These are phyloP conservation scores for Epinephelus lanceolatus DNA, from an alignment of 2,113 vertebrate genomes.

Conservation along the genomic window DNA sequence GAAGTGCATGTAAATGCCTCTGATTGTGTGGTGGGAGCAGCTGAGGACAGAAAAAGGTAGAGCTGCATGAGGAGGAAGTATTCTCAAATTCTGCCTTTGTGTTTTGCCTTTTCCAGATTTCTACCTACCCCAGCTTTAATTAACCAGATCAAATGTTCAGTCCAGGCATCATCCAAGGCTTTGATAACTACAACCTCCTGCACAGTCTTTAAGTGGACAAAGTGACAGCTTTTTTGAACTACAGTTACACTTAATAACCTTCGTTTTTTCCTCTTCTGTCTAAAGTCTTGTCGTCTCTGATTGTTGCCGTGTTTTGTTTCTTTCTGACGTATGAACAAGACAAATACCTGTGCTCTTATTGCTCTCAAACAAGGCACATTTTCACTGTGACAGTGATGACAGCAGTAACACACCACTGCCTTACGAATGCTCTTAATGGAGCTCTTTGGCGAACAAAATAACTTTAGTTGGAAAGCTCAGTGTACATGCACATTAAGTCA, in stretches of 20 bases:
- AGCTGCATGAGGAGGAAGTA: too few relatives aligned
- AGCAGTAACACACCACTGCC: neutral
- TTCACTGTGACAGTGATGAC: constrained; percentile 6
- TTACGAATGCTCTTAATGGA: constrained; percentile 41
- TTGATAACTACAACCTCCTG: neutral
- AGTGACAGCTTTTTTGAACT: too few relatives aligned
- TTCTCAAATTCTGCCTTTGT: too few relatives aligned
- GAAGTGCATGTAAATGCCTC: too few relatives aligned
- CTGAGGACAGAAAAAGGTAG: too few relatives aligned
- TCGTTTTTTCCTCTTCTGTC: neutral
- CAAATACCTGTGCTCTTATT: constrained; percentile 3
- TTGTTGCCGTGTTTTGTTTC: constrained; percentile 1
- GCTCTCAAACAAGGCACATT: constrained; percentile 6
- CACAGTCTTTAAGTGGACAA: too few relatives aligned
- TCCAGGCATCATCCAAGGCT: neutral
- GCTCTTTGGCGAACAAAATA: constrained; percentile 20
- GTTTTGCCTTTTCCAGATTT: too few relatives aligned
- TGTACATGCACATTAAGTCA: constrained; percentile 35
- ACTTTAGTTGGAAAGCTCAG: constrained; percentile 26
- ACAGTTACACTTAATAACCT: neutral
- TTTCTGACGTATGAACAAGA: neutral
- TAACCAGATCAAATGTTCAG: neutral
- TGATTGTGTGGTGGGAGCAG: too few relatives aligned
- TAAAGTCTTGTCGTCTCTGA: neutral
- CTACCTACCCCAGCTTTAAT: neutral